Base-by-base conservation (phyloP, 2,113 vertebrate genomes). In the Cavia porcellus region DNA sequence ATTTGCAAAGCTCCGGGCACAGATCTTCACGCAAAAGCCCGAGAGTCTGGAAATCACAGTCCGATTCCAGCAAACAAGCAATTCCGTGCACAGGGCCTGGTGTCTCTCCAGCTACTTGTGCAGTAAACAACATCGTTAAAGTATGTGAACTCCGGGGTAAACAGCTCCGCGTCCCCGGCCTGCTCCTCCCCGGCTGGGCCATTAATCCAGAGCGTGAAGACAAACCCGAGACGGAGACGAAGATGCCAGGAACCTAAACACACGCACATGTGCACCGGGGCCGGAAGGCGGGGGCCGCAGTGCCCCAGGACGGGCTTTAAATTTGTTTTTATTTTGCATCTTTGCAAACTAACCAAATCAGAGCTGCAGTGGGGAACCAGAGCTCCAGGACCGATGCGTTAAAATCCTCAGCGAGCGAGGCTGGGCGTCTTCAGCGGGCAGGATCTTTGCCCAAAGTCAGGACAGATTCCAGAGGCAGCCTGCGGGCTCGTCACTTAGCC, bases 401-500 rank as follows among this genome's bases (percentile, higher is more conserved):
- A 10, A 52, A 52, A 52, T 52, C 52, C 52, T 52, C 12, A 52
- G 55, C 55, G 12, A 14, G 68, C 19, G 35, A 1, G 19, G 14
- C 14, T 17, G 32, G 35, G 68, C 8, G 8, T 19, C 68, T 38
- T n/a, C 15, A 14, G 13, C 25, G 19, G 68, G 35, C 6, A 19
- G 35, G 7, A n/a, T 19, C 15, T n/a, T n/a, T 1, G 28, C n/a
- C 30, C 30, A 35, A 1, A 68, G 3, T 68, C 13, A 17, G 66
- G 32, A 68, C 19, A 7, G 68, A 70, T n/a, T n/a, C 6, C 35
- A 70, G 68, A 72, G n/a, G 70, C 8, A 10, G n/a, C 20, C 19
- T 15, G 17, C n/a, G 22, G 70, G n/a, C 35, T 20, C 0, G 15
- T 5, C n/a, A 28, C n/a, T 0, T 22, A 22, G 0, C 3, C 4